Evolutionary conservation across 2,797 vertebrate genomes (phyloP).

Genomic region (Gambusia yucatana): DNA sequence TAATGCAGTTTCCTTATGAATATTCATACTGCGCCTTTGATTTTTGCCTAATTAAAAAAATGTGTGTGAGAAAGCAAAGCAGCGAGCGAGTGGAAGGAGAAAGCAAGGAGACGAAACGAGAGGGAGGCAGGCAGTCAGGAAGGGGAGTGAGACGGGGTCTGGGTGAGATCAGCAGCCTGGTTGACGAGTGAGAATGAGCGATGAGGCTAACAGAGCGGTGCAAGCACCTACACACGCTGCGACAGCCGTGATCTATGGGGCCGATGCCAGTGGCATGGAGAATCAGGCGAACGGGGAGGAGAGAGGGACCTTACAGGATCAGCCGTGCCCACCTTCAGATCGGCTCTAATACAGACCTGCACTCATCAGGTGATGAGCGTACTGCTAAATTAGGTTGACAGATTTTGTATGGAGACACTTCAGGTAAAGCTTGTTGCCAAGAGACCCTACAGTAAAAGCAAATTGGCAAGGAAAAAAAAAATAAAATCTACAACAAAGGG

Average conservation of each 20-base stretch:
- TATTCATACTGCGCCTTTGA: slow-evolving; percentile 91
- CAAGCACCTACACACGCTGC: slow-evolving; percentile 84
- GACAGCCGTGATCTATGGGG: slow-evolving; percentile 87
- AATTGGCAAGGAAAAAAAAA: slow-evolving; percentile 34
- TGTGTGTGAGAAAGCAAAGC: slow-evolving; percentile 81
- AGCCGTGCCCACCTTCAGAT: slow-evolving; percentile 63
- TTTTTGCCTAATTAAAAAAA: slow-evolving; percentile 94
- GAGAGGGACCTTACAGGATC: slow-evolving; percentile 75
- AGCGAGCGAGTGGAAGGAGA: slow-evolving; percentile 70
- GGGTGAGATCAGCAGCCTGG: slow-evolving; percentile 78
- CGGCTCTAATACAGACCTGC: slow-evolving; percentile 45
- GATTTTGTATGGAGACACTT: slow-evolving; percentile 51
- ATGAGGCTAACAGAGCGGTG: slow-evolving; percentile 87
- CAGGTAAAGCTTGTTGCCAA: slow-evolving; percentile 34
- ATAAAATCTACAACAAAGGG: slow-evolving; percentile 23
- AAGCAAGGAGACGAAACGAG: slow-evolving; percentile 60
- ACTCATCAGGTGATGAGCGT: slow-evolving; percentile 32
- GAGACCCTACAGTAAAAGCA: slow-evolving; percentile 26
- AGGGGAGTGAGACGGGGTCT: slow-evolving; percentile 66
- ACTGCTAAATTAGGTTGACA: slow-evolving; percentile 65
- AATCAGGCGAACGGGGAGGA: slow-evolving; percentile 75
- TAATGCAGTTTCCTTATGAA: slow-evolving; percentile 91
- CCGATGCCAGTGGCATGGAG: slow-evolving; percentile 81
- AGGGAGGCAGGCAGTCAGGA: slow-evolving; percentile 9
- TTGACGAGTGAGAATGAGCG: slow-evolving; percentile 82